These are phyloP conservation scores for Aythya baeri DNA, from an alignment of 2,113 vertebrate species.

Conservation along the genomic window DNA sequence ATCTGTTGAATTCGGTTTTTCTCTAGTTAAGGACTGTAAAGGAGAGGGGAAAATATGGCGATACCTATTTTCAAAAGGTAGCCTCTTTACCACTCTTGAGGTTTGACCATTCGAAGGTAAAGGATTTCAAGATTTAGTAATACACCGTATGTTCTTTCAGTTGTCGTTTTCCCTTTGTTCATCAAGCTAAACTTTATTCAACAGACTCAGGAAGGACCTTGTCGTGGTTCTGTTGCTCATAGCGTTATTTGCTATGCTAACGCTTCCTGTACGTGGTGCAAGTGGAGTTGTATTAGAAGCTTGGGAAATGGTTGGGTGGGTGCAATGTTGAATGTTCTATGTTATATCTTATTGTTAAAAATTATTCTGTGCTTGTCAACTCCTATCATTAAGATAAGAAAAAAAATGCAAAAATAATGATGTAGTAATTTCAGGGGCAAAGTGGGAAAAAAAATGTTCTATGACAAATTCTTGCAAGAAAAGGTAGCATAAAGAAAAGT, in stretches of 20 bases:
- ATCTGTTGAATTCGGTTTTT: neutral
- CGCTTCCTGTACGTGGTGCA: conserved; percentile 13
- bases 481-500: neutral
- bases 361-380: neutral
- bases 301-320: neutral
- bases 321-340: neutral
- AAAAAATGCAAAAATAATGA: neutral
- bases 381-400: neutral
- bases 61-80: neutral
- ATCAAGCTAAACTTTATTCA: neutral
- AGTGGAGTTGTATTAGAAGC: neutral
- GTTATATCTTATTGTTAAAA: neutral
- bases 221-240: conserved; percentile 52
- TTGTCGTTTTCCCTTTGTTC: neutral
- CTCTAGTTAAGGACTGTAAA: neutral
- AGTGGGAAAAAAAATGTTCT: neutral
- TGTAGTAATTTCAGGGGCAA: neutral
- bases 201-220: conserved; percentile 45
- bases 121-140: neutral
- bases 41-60: neutral
- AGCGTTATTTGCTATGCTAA: conserved; percentile 37
- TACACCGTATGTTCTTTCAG: neutral
- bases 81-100: neutral
- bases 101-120: neutral
- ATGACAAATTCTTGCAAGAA: neutral